Evolutionary conservation across 2,888 invertebrate species (phyloP).

Genomic region (Rotaria socialis): DNA sequence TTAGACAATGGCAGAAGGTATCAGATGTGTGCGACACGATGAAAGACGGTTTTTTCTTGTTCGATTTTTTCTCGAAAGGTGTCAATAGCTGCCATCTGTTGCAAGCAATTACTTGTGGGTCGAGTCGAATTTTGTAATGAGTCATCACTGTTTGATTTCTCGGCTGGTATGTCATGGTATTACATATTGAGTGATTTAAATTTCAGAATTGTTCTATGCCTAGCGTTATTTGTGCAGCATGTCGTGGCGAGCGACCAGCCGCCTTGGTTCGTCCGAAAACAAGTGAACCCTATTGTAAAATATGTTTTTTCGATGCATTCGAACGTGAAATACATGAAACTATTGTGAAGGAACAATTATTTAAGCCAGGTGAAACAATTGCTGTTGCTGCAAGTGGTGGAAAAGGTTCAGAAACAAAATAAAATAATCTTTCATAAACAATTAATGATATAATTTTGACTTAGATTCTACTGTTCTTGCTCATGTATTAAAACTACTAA

Average conservation of each 20-base stretch:
- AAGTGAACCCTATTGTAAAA: constrained; percentile 82
- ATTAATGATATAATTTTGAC: neutral
- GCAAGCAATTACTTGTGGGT: neutral
- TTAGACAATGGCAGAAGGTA: no score
- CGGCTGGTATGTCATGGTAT: neutral
- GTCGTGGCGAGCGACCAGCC: constrained; percentile 51
- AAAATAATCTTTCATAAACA: neutral
- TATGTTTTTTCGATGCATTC: constrained; percentile 86
- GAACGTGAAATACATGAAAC: constrained; percentile 91
- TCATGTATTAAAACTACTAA: constrained; percentile 81
- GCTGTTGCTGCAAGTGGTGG: constrained; percentile 76
- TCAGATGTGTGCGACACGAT: no score
- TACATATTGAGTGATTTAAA: neutral
- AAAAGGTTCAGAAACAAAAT: constrained; percentile 52
- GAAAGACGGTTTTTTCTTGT: no score
- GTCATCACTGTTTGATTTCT: neutral
- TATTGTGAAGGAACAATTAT: constrained; percentile 74
- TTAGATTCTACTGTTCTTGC: constrained; percentile 91
- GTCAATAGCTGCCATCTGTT: neutral
- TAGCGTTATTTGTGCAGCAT: neutral
- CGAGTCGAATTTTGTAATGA: neutral
- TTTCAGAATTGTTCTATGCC: neutral
- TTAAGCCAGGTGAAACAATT: constrained; percentile 76
- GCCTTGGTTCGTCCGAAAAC: constrained; percentile 59
- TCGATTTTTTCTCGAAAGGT: neutral